A percentile compares a stretch with the other conserved stretches of the same genome.
Evolutionary conservation across 1,140 invertebrate species (phyloP).

Genomic region (Drosophila varians): DNA sequence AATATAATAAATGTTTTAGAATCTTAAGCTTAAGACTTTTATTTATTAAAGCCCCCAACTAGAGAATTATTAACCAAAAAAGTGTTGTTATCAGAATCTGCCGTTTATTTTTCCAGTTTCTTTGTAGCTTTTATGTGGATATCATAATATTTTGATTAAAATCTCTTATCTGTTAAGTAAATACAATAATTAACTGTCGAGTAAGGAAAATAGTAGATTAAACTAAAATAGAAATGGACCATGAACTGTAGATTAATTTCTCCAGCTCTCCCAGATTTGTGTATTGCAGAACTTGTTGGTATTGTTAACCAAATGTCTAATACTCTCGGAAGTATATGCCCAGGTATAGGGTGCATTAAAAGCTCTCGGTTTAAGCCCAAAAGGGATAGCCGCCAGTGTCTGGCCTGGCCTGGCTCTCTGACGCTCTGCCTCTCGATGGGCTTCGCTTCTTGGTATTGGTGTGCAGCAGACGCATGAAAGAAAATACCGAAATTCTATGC

Average conservation of each 20-base stretch:
- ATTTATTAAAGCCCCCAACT: background rate
- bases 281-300: no score
- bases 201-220: background rate
- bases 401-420: slow-evolving; percentile 7
- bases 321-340: background rate
- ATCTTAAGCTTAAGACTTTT: background rate
- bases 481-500: slow-evolving; percentile 82
- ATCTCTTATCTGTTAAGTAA: background rate
- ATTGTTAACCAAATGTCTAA: background rate
- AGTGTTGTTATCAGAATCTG: background rate
- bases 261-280: no score
- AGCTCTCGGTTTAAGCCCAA: slow-evolving; percentile 59
- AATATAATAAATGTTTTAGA: no score
- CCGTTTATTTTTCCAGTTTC: background rate
- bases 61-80: background rate
- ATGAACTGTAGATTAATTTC: background rate
- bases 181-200: background rate
- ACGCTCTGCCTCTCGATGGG: background rate
- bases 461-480: slow-evolving; percentile 77
- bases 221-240: slow-evolving; percentile 1
- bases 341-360: slow-evolving; percentile 30
- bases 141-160: background rate
- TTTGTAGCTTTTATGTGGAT: background rate
- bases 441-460: slow-evolving; percentile 29
- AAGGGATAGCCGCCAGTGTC: slow-evolving; percentile 60